These are phyloP conservation scores for Gallirallus australis DNA, from an alignment of 2,797 vertebrate species.

Conservation along the genomic window DNA sequence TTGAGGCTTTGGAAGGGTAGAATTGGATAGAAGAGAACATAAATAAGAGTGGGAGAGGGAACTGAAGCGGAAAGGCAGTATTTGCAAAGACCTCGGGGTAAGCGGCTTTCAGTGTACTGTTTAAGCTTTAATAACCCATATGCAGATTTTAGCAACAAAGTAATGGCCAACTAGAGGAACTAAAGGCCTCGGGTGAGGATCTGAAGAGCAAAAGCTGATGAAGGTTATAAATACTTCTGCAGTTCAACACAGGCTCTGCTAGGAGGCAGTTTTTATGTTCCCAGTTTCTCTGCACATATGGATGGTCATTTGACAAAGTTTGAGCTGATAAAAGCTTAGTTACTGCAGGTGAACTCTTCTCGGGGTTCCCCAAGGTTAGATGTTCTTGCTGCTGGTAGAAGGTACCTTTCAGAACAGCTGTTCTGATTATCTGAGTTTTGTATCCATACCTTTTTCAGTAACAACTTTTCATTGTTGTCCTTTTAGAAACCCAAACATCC, in stretches of 20 bases:
- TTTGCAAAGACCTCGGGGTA: neutral
- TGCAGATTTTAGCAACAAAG: neutral
- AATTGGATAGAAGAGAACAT: neutral
- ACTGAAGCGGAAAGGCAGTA: neutral
- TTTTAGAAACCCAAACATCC: neutral
- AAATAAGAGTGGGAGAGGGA: neutral
- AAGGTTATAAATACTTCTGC: neutral
- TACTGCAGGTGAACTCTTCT: neutral
- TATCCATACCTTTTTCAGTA: neutral
- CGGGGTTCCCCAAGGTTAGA: accelerated
- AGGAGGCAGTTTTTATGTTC: neutral
- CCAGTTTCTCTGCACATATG: neutral
- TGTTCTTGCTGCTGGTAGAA: neutral
- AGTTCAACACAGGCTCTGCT: neutral
- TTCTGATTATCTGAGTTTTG: neutral
- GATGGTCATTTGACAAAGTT: neutral
- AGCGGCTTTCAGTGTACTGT: neutral
- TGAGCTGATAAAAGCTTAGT: neutral
- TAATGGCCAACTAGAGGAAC: neutral
- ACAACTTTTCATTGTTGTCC: neutral
- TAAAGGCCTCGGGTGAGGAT: conserved; percentile 2
- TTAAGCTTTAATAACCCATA: conserved; percentile 48
- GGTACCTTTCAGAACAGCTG: neutral
- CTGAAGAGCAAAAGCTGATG: conserved; percentile 37
- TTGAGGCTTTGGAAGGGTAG: neutral